phyloP scores from a whole-genome alignment of 2,113 vertebrate genomes.

The Pseudorhombus dupliciocellatus region DNA sequence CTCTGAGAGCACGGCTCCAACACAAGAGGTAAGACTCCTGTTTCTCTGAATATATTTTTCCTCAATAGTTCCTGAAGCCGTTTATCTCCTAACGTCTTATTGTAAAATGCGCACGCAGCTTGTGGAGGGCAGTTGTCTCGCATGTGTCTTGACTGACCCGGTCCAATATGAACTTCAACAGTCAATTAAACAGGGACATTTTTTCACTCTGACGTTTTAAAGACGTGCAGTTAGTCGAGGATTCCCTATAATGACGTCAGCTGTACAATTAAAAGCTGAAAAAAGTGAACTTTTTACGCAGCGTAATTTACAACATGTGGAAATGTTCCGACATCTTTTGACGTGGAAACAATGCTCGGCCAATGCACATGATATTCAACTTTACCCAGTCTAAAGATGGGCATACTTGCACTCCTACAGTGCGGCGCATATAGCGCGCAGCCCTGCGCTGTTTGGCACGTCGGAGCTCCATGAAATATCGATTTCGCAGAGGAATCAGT shows the following conservation, averaged over 20 bases:
- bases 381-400: not conserved
- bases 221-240: not conserved
- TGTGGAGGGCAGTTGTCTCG: not conserved
- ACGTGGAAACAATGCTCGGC: not conserved
- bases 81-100: not conserved
- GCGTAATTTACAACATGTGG: not conserved
- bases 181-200: not conserved
- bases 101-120: not conserved
- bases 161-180: not conserved
- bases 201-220: not conserved
- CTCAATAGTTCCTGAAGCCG: too few species aligned
- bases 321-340: not conserved
- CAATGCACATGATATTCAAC: not conserved
- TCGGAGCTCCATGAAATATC: constrained; percentile 42
- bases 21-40: constrained; percentile 56
- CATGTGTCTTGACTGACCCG: not conserved
- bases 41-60: not conserved
- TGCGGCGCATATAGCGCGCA: constrained; percentile 14
- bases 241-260: not conserved
- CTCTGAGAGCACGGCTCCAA: constrained; percentile 23
- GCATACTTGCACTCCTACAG: not conserved
- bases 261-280: constrained; percentile 2
- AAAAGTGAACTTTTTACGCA: constrained; percentile 42
- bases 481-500: constrained; percentile 49
- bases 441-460: constrained; percentile 20